Percentiles rank a stretch among this genome's conserved stretches.
Evolutionary conservation across 2,888 invertebrate genomes (phyloP).

Genomic region (Linnaemya vulpina): DNA sequence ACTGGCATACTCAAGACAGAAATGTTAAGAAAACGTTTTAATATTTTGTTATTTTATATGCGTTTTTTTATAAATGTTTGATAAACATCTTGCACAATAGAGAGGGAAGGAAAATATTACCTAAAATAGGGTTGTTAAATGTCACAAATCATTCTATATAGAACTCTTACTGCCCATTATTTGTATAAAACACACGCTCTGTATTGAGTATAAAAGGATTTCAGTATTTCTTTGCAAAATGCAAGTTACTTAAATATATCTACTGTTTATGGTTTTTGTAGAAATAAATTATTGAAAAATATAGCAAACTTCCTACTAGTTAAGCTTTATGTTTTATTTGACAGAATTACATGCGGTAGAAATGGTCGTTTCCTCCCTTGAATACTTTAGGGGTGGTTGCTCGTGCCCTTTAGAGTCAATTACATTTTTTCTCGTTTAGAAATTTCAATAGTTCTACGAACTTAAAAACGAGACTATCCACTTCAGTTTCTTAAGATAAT

Average conservation of each 20-base stretch:
- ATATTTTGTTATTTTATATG: constrained; percentile 58
- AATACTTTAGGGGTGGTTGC: no score
- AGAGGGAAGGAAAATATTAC: not conserved
- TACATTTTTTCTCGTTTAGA: no score
- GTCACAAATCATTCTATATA: constrained; percentile 27
- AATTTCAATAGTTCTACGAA: no score
- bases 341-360: no score
- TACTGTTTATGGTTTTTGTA: not conserved
- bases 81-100: constrained; percentile 17
- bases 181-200: no score
- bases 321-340: no score
- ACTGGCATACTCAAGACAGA: not conserved
- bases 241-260: not conserved
- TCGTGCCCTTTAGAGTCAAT: no score
- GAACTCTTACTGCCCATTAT: not conserved
- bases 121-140: constrained; percentile 49
- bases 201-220: not conserved
- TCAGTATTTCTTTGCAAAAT: not conserved
- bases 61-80: constrained; percentile 56
- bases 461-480: no score
- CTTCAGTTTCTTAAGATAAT: no score
- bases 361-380: no score
- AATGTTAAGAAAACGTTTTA: constrained; percentile 1
- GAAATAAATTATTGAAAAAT: no score
- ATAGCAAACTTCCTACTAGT: no score